Base-by-base conservation (phyloP, 2,888 invertebrate species). In the Willowsia nigromaculata region DNA sequence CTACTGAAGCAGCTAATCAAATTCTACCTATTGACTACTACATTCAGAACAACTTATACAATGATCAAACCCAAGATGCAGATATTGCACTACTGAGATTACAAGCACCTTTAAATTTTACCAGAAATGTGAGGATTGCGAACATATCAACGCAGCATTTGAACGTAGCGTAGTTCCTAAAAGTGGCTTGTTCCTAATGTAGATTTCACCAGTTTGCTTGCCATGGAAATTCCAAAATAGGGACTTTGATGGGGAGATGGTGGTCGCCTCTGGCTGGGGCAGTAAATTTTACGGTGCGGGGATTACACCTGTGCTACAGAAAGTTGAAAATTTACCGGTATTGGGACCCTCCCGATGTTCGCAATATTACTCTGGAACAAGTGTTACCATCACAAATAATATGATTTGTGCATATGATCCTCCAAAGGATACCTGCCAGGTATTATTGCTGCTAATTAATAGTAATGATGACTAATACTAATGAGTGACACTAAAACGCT, bases 11-110 rank as follows among this genome's bases (percentile, higher is more conserved):
- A 22, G 68, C 27, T 3, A 92, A 85, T 78, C 68, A 85, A 85
- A 30, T 90, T 0, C 80, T 91, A 65, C 30, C 82, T 0, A 89
- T 90, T 4, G 89, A 90, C 40, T 68, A 80, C n/a, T 56, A 88
- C 15, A 90, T 91, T 43, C 86, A 90, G 65, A 86, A 92, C 84
- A 78, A 86, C 13, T 40, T 81, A 47, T 92, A 92, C 71, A 85
- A 91, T 74, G 80, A 85, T 9, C 74, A 80, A 82, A 91, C 83
- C 25, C 88, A 90, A 53, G 89, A 92, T 76, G 93, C 94, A 90
- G 94, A 94, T 91, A 94, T 94, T 40, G 94, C 94, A 15, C 90
- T 94, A 5, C 91, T 94, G 4, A 92, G 93, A 83, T 91, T 94
- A 13, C 81, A 85, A 11, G 82, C 80, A n/a, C 91, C 92, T 1